Percentiles rank a stretch among this genome's conserved stretches.
phyloP scores from a whole-genome alignment of 2,797 vertebrate species.

The Passerculus sandwichensis region DNA sequence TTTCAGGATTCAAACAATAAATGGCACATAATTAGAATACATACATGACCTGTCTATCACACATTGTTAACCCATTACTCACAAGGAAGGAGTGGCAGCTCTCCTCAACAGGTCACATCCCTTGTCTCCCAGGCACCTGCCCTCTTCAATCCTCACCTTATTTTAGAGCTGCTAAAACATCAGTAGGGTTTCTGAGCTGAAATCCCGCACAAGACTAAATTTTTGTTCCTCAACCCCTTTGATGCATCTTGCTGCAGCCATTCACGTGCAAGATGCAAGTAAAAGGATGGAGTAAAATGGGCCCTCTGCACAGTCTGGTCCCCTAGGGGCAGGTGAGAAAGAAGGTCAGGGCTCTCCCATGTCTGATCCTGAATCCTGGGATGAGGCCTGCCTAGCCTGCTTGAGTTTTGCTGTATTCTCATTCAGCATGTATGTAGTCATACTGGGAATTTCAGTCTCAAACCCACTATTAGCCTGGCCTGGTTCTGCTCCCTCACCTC shows the following conservation, averaged over 20 bases:
- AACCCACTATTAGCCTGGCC: neutral
- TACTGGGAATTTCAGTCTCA: neutral
- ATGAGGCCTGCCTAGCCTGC: neutral
- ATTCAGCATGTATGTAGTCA: neutral
- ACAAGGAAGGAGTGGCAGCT: accelerated
- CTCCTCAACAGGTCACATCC: neutral
- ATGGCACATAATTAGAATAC: neutral
- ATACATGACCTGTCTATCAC: accelerated
- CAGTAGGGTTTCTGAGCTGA: neutral
- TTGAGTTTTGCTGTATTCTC: neutral
- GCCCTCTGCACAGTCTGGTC: neutral
- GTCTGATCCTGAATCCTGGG: neutral
- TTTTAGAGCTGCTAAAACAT: neutral
- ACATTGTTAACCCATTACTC: neutral
- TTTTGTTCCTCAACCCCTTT: neutral
- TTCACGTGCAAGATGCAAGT: neutral
- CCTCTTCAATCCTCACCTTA: neutral
- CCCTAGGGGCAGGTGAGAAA: neutral
- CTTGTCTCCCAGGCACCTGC: neutral
- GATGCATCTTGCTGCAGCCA: neutral
- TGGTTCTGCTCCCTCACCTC: neutral
- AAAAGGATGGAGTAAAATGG: neutral
- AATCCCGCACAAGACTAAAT: accelerated
- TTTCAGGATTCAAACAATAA: neutral
- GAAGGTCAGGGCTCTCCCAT: neutral